Evolutionary conservation across 2,888 invertebrate species (phyloP), one percentile per base, ranked within the genome.

Genomic region (Andrena fulva): DNA sequence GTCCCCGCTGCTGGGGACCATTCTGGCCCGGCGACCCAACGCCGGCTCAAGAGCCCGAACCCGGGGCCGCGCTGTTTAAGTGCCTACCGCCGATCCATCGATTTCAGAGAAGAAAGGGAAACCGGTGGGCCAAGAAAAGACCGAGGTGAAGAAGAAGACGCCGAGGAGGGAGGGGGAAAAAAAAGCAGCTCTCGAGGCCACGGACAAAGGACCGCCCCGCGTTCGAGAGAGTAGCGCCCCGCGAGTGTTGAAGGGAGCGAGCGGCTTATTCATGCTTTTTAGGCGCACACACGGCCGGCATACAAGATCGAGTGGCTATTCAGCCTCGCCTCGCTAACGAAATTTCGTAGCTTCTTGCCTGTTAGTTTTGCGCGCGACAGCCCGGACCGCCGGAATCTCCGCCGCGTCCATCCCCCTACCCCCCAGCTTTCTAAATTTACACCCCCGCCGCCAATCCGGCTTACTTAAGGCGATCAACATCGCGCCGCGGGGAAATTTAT

Each of bases 271-370:
- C 71, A 56, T 63, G 67, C 71, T 52, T 77, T 70, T 67, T 77
- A 62, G 62, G 42, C 35, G 62, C 77, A 33, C 66, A 67, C 66
- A 67, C 42, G 68, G 20, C 35, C 31, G 29, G 62, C 62, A 78
- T 74, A 78, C 60, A 78, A 59, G 69, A 79, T 72, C 71, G 80
- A 80, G 73, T 69, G 63, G 50, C 79, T 79, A 73, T 81, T 73
- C 73, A 73, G 16, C 52, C 42, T 56, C 16, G 48, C 6, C 67
- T 52, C 6, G 48, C 78, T 77, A 80, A 80, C 78, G 70, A 78
- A 80, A 80, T 80, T 80, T 71, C 78, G 33, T 27, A 42, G 60
- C 70, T 59, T 75, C 78, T 82, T 82, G 82, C 78, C 68, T 71
- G 70, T 24, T 78, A 31, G 52, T 68, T 62, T 42, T 31, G 7